Evolutionary conservation across 2,888 invertebrate genomes (phyloP).

Genomic region (Drosophila tanythrix): DNA sequence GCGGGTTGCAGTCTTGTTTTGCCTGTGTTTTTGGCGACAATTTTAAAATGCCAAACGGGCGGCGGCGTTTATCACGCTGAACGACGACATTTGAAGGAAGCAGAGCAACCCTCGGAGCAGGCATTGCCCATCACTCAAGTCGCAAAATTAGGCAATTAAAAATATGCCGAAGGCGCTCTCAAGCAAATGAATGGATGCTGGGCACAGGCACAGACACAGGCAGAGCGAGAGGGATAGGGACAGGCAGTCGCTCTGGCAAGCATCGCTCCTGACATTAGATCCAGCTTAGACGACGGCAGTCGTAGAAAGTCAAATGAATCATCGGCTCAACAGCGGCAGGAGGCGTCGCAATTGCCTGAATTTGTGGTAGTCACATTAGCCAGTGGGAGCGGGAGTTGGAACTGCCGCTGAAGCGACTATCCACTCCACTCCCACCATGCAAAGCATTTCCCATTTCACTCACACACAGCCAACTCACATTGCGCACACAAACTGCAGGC

Average conservation of each 20-base stretch:
- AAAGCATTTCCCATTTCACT: not conserved
- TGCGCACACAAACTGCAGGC: constrained; percentile 48
- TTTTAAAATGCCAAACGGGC: constrained; percentile 79
- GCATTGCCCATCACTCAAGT: constrained; percentile 82
- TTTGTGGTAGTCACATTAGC: constrained; percentile 62
- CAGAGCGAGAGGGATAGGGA: not conserved
- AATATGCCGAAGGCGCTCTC: constrained; percentile 84
- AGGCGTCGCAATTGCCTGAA: constrained; percentile 60
- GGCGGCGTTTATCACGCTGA: constrained; percentile 81
- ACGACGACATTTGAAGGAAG: constrained; percentile 67
- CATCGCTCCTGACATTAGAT: constrained; percentile 50
- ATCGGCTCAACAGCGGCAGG: constrained; percentile 64
- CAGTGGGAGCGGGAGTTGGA: constrained; percentile 10
- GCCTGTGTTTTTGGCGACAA: constrained; percentile 76
- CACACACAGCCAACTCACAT: too few relatives aligned
- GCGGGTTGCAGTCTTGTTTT: constrained; percentile 33
- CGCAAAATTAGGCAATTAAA: constrained; percentile 85
- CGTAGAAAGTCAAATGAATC: constrained; percentile 68
- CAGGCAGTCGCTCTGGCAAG: constrained; percentile 14
- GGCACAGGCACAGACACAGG: not conserved
- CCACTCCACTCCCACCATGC: not conserved
- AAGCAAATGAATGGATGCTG: constrained; percentile 66
- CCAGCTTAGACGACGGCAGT: constrained; percentile 51
- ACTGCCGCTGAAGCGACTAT: constrained; percentile 4
- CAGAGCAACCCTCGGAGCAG: constrained; percentile 63